Percentiles rank a stretch among this genome's conserved stretches.
Evolutionary conservation across 2,888 invertebrate genomes (phyloP).

Genomic region (Volucella bombylans): DNA sequence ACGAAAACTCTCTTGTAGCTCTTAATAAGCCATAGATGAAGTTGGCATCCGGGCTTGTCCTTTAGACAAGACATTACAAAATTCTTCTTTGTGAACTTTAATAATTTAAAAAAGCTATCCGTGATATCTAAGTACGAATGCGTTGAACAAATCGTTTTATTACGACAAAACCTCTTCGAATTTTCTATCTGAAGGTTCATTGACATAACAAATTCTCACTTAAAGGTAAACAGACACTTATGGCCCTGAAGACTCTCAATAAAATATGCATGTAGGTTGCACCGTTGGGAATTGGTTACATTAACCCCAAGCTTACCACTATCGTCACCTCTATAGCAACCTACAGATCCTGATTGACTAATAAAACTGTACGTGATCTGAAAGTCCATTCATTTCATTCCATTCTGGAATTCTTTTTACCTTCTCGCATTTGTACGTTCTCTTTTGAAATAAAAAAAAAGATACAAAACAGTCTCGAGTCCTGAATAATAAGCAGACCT

Average conservation of each 20-base stretch:
- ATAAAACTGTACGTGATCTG: conserved; percentile 81
- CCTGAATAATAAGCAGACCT: conserved; percentile 66
- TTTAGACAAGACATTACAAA: too few relatives aligned
- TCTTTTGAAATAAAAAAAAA: conserved; percentile 9
- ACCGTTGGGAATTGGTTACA: conserved; percentile 68
- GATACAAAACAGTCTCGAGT: conserved; percentile 23
- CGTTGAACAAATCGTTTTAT: conserved; percentile 19
- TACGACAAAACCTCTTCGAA: not conserved
- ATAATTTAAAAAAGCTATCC: too few relatives aligned
- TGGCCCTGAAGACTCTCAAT: conserved; percentile 39
- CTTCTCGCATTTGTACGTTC: conserved; percentile 11
- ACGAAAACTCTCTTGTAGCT: too few relatives aligned
- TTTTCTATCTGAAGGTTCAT: not conserved
- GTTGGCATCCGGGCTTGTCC: too few relatives aligned
- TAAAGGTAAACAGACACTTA: conserved; percentile 37
- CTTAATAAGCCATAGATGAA: too few relatives aligned
- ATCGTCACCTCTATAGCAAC: conserved; percentile 64
- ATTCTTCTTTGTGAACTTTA: too few relatives aligned
- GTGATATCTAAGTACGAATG: too few relatives aligned
- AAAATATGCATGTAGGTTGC: conserved; percentile 67
- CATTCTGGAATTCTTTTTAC: conserved; percentile 42
- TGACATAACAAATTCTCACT: not conserved
- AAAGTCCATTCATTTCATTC: conserved; percentile 41
- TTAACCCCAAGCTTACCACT: conserved; percentile 61
- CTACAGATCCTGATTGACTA: conserved; percentile 80